These are phyloP conservation scores for Melanotaenia pygmaea DNA, from an alignment of 2,797 vertebrate genomes.

Conservation along the genomic window DNA sequence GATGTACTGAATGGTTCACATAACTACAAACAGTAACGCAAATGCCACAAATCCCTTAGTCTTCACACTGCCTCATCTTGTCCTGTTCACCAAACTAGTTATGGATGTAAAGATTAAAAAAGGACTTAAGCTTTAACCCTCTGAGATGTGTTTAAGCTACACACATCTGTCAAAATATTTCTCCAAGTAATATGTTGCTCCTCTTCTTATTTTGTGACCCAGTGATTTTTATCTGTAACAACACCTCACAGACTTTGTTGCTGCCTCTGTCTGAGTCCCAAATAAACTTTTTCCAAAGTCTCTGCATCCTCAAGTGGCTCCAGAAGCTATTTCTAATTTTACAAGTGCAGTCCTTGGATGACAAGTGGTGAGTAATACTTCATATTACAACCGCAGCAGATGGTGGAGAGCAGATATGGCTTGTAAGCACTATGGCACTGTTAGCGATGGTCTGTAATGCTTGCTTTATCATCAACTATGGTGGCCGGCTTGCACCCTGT, in stretches of 20 bases:
- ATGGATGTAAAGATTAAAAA: neutral
- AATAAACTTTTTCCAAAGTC: constrained; percentile 40
- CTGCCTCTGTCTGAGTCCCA: constrained; percentile 25
- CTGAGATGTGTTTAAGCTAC: neutral
- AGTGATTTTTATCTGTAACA: constrained; percentile 31
- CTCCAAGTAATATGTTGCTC: neutral
- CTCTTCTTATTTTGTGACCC: constrained; percentile 33
- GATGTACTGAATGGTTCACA: no score
- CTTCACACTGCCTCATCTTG: neutral
- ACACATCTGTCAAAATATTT: neutral
- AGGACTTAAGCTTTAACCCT: neutral
- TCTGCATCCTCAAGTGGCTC: constrained; percentile 43
- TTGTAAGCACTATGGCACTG: constrained; percentile 44
- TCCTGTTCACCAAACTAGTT: neutral
- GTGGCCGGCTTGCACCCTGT: constrained; percentile 48
- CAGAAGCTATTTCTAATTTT: constrained; percentile 58
- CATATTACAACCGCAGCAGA: constrained; percentile 64
- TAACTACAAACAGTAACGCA: neutral
- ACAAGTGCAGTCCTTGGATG: constrained; percentile 50
- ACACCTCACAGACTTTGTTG: constrained; percentile 17
- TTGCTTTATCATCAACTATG: constrained; percentile 63
- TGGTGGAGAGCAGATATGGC: constrained; percentile 49
- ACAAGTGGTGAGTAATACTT: constrained; percentile 66
- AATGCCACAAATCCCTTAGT: neutral
- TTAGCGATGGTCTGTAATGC: constrained; percentile 45